Evolutionary conservation across 2,888 invertebrate genomes (phyloP).

Genomic region (Drosophila helvetica): DNA sequence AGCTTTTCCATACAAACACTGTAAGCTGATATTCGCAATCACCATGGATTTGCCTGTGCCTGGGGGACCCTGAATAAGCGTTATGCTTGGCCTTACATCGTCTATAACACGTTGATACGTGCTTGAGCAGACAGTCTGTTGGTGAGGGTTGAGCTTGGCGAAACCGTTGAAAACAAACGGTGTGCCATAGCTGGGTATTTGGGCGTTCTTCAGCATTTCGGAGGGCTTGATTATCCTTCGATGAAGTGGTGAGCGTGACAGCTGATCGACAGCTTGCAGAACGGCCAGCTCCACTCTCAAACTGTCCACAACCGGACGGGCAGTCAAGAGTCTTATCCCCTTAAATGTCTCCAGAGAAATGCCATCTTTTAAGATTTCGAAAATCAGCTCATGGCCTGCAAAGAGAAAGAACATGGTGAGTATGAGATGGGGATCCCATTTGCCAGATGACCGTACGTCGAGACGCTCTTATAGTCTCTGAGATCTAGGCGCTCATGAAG

Average conservation of each 20-base stretch:
- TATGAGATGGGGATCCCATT: too few relatives aligned
- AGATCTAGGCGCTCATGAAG: too few relatives aligned
- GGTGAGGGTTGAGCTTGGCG: constrained; percentile 86
- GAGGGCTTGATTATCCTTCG: constrained; percentile 86
- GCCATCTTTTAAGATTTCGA: constrained; percentile 62
- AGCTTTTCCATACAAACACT: constrained; percentile 86
- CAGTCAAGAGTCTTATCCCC: constrained; percentile 49
- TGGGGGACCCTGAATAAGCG: constrained; percentile 93
- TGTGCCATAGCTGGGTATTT: neutral
- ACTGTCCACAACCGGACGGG: constrained; percentile 77
- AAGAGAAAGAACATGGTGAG: neutral
- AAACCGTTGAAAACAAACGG: constrained; percentile 71
- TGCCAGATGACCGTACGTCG: neutral
- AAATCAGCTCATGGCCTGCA: constrained; percentile 40
- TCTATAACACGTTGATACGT: constrained; percentile 84
- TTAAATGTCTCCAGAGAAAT: constrained; percentile 35
- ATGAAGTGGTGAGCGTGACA: constrained; percentile 86
- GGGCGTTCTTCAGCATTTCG: constrained; percentile 33
- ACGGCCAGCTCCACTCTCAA: constrained; percentile 85
- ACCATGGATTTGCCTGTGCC: constrained; percentile 95
- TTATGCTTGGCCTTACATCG: constrained; percentile 86
- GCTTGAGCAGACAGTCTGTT: constrained; percentile 87
- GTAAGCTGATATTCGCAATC: constrained; percentile 89
- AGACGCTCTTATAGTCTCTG: too few relatives aligned
- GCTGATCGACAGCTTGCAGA: constrained; percentile 87